Evolutionary conservation across 30 jellyfish, hydroid and myxozoan species (phyloP), one percentile per base, ranked within the genome.

Genomic region (Hydractinia echinata): DNA sequence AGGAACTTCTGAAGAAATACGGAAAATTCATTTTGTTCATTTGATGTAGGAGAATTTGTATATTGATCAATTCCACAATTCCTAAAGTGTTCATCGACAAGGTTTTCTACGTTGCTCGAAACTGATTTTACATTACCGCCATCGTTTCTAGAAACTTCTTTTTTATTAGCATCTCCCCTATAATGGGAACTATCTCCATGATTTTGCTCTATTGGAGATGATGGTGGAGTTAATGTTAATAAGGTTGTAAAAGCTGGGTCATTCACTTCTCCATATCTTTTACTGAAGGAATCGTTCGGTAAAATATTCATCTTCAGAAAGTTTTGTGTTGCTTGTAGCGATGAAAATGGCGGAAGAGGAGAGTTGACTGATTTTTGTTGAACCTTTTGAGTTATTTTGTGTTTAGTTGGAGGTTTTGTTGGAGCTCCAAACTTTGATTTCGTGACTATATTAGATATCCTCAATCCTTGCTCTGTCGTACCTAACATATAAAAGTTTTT

Each of bases 401-500:
- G 39, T 7, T 18, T 54, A 6, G 50, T 9, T 20, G 83, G 19
- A 11, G 51, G 61, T 74, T 74, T 58, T 51, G 72, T 44, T 20
- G 91, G 91, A 5, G 91, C 91, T 13, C 91, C 91, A 64, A 83
- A 83, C 76, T 83, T 83, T 4, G 91, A 67, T 60, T 54, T 72
- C 14, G 91, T 83, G 21, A 76, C 74, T 20, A 83, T 20, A n/a
- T 67, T 64, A 0, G 91, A 83, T 4, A 83, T 67, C 56, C 61
- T 55, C 5, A 83, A 20, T 16, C 89, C 16, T n/a, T 77, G 16
- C 30, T 61, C 85, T 15, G 19, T 64, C 1, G 85, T 54, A 18
- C 73, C 85, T 77, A 64, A 54, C 5, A 77, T 50, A 64, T 6
- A 64, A 64, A 64, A 7, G 9, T 64, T 7, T n/a, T 30, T 30